These are phyloP conservation scores for Bufo gargarizans DNA, from an alignment of 2,113 vertebrate species.

Conservation along the genomic window DNA sequence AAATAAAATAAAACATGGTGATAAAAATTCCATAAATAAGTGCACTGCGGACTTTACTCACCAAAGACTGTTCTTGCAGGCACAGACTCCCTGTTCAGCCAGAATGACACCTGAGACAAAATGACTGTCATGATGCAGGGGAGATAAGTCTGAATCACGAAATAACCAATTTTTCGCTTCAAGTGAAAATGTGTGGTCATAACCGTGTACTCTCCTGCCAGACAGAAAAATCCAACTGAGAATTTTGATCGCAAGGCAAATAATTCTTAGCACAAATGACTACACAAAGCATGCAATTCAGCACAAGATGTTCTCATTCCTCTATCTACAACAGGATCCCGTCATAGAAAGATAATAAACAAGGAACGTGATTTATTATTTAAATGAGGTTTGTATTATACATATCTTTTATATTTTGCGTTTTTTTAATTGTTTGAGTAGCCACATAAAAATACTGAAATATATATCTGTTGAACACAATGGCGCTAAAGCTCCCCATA, in stretches of 20 bases:
- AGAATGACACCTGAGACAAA: constrained; percentile 98
- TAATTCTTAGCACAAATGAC: neutral
- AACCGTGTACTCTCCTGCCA: constrained; percentile 94
- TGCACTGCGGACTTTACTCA: constrained; percentile 70
- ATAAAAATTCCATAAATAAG: neutral
- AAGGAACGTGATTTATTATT: neutral
- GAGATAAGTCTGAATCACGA: constrained; percentile 98
- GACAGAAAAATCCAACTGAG: constrained; percentile 45
- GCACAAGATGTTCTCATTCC: neutral
- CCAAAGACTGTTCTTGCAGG: constrained; percentile 97
- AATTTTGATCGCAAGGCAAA: constrained; percentile 9
- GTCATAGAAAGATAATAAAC: neutral
- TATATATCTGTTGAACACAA: too few relatives aligned
- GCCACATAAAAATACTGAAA: too few relatives aligned
- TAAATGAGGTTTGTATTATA: too few relatives aligned
- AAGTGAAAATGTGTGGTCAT: constrained; percentile 99
- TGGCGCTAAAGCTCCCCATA: too few relatives aligned
- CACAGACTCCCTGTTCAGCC: constrained; percentile 97
- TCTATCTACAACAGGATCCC: neutral
- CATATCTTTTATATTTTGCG: too few relatives aligned
- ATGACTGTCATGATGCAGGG: constrained; percentile 99
- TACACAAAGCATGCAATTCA: neutral
- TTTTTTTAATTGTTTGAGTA: too few relatives aligned
- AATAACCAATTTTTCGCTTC: constrained; percentile 99
- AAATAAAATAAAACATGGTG: neutral